phyloP scores from a whole-genome alignment of 2,888 invertebrate genomes.

The Hypselothyrea guttata region DNA sequence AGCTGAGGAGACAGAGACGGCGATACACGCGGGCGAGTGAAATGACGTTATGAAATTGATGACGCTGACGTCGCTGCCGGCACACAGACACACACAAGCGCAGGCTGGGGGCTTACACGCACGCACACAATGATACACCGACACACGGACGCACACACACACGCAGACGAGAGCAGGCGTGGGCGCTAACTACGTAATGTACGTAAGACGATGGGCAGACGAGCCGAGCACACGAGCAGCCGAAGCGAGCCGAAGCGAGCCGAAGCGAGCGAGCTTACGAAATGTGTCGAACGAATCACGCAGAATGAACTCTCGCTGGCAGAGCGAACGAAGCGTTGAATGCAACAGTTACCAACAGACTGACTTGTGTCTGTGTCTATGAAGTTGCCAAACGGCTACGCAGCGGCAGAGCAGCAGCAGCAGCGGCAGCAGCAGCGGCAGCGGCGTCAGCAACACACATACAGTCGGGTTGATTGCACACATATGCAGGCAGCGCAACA shows the following conservation, averaged over 20 bases:
- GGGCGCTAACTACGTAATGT: conserved; percentile 26
- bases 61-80: conserved; percentile 58
- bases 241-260: conserved; percentile 10
- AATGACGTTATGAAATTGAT: conserved; percentile 67
- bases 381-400: conserved; percentile 79
- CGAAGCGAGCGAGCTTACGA: conserved; percentile 15
- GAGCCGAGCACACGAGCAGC: conserved; percentile 13
- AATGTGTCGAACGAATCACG: conserved; percentile 23
- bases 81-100: conserved; percentile 11
- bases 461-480: conserved; percentile 16
- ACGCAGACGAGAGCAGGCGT: neutral
- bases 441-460: conserved; percentile 15
- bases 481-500: conserved; percentile 28
- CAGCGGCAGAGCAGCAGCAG: conserved; percentile 52
- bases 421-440: conserved; percentile 17
- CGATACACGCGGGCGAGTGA: conserved; percentile 39
- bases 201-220: conserved; percentile 13
- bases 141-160: neutral
- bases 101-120: too few species aligned
- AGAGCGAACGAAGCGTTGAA: conserved; percentile 79
- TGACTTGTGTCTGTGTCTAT: conserved; percentile 76
- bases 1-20: conserved; percentile 7
- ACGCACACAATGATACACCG: too few species aligned
- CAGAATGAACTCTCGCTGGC: conserved; percentile 32
- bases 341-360: conserved; percentile 83